These are phyloP conservation scores for Oncorhynchus clarkii DNA, from an alignment of 2,113 vertebrate species.

Conservation along the genomic window DNA sequence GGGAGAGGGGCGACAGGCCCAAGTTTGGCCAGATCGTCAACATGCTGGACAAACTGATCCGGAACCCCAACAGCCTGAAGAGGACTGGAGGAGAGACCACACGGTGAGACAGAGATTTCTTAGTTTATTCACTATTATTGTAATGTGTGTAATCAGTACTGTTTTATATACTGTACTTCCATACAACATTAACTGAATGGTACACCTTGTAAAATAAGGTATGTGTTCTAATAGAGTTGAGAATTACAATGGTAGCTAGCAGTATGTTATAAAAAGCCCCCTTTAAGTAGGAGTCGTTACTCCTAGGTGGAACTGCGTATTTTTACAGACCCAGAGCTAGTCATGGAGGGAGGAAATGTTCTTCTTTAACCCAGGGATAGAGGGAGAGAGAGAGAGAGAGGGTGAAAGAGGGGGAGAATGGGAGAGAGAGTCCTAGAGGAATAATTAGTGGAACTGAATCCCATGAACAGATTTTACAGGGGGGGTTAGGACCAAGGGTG, in stretches of 20 bases:
- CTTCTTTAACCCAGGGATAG: constrained; percentile 53
- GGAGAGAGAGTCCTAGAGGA: constrained; percentile 24
- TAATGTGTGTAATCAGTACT: neutral
- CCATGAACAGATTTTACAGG: constrained; percentile 49
- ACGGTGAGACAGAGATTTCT: constrained; percentile 72
- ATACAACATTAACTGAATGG: too few relatives aligned
- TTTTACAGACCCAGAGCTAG: constrained; percentile 53
- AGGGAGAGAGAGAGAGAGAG: neutral
- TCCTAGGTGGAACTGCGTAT: constrained; percentile 53
- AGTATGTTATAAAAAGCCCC: constrained; percentile 49
- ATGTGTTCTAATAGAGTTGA: constrained; percentile 11
- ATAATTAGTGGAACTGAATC: constrained; percentile 57
- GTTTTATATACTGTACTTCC: neutral
- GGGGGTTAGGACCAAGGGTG: constrained; percentile 2
- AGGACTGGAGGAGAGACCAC: constrained; percentile 86
- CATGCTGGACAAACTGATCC: constrained; percentile 99
- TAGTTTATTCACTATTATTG: too few relatives aligned
- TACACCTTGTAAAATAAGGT: constrained; percentile 30
- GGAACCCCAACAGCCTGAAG: constrained; percentile 96
- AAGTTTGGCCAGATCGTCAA: constrained; percentile 98
- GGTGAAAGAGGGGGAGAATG: neutral
- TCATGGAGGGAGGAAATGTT: constrained; percentile 30
- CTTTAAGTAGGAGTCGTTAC: constrained; percentile 40
- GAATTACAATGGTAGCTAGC: constrained; percentile 41
- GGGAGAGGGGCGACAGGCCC: constrained; percentile 90